These are phyloP conservation scores for Scophthalmus maximus DNA, from an alignment of 2,113 vertebrate genomes.

Conservation along the genomic window DNA sequence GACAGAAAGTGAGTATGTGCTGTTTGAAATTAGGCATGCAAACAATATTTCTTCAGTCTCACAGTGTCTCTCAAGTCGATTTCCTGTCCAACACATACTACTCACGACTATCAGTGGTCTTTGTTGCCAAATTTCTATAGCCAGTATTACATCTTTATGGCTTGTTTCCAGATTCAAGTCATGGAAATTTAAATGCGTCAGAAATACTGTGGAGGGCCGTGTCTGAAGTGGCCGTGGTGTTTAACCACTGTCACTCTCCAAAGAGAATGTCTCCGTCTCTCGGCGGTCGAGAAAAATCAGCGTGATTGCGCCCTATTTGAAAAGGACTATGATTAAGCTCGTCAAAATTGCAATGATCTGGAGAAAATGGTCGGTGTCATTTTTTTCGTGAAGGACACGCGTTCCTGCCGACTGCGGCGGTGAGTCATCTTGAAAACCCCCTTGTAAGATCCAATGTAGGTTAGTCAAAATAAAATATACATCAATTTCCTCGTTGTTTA, in stretches of 20 bases:
- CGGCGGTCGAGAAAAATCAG: conserved; percentile 19
- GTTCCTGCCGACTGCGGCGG: background rate
- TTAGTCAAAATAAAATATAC: conserved; percentile 6
- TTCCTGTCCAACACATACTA: background rate
- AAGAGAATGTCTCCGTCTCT: conserved; percentile 1
- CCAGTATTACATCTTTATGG: background rate
- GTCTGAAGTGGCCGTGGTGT: background rate
- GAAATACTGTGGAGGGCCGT: background rate
- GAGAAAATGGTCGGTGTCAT: conserved; percentile 26
- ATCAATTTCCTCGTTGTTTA: background rate
- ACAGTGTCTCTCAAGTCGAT: background rate
- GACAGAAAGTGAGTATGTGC: background rate
- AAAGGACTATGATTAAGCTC: conserved; percentile 43
- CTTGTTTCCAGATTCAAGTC: conserved; percentile 5
- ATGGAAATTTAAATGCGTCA: conserved; percentile 16
- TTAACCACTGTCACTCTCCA: conserved; percentile 16
- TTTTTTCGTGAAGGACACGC: conserved; percentile 50
- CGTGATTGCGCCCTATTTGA: conserved; percentile 56
- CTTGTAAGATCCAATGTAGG: background rate
- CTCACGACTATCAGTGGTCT: background rate
- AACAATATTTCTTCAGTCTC: background rate
- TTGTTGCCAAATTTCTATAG: conserved; percentile 1
- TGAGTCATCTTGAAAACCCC: conserved; percentile 3
- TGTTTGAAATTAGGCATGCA: background rate
- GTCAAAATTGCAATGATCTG: conserved; percentile 48